Conservation (phyloP, 2,797 vertebrate genomes). For the Meriones psammophilus region DNA sequence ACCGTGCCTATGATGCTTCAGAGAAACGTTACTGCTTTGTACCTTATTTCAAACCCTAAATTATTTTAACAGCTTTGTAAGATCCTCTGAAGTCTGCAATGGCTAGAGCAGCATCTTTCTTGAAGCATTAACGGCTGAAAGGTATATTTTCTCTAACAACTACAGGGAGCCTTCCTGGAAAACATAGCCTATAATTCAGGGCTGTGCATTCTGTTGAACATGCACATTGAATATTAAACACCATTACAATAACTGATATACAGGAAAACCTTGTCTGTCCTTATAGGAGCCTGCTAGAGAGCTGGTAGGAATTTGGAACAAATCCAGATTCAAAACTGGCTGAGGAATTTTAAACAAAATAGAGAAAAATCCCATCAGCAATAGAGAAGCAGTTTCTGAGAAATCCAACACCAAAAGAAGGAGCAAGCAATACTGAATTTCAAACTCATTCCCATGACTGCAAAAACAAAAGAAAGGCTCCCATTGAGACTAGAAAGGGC, state of each 20-base stretch:
- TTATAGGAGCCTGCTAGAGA: neutral
- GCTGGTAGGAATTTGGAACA: constrained; percentile 52
- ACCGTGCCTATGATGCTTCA: neutral
- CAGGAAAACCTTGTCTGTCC: neutral
- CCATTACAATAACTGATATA: constrained; percentile 38
- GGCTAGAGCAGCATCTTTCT: neutral
- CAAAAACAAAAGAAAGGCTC: neutral
- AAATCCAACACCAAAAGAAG: neutral
- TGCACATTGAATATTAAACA: constrained; percentile 10
- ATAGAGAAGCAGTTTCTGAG: constrained; percentile 33
- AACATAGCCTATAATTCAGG: neutral
- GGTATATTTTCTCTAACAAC: neutral
- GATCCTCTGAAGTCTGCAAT: neutral
- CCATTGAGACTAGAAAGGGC: neutral
- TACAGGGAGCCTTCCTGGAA: constrained; percentile 42
- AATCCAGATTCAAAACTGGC: constrained; percentile 42
- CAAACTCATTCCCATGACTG: neutral
- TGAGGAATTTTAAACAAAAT: constrained; percentile 16
- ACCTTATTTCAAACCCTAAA: constrained; percentile 3
- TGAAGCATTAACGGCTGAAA: neutral
- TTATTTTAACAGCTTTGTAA: constrained; percentile 16
- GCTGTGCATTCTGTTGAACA: neutral
- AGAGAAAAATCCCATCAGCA: neutral
- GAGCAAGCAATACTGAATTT: neutral
- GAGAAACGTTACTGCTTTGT: neutral